Evolutionary conservation across 2,113 vertebrate species (phyloP), one percentile per base, ranked within the genome.

Genomic region (Bubo blakistoni): DNA sequence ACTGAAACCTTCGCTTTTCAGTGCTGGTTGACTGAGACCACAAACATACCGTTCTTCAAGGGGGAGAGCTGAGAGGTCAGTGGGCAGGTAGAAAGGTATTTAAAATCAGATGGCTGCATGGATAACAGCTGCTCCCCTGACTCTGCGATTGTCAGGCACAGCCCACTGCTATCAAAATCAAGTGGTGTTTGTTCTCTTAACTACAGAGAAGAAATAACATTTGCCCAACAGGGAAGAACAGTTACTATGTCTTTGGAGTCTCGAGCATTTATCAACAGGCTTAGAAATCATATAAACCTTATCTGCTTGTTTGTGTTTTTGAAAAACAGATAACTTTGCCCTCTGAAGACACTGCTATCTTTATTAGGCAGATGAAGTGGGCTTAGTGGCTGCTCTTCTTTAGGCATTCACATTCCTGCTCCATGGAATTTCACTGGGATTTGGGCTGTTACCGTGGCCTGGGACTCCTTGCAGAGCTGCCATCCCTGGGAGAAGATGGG

Each of bases 151-250:
- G 70, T 91, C 92, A 96, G 79, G 70, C 78, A 86, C 65, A 62
- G 71, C 49, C 52, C 77, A 93, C 51, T 0, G 4, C 66, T 94
- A 94, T 79, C 76, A 84, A 77, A 96, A 86, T 62, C 65, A 93
- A 96, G 91, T 78, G 62, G 51, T 87, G 82, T 88, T 94, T 94
- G 91, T 66, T 95, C 94, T 94, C 65, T 86, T 93, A 88, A 85
- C 86, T 91, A 65, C 81, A 82, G 83, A 95, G 86, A 85, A 96
- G 81, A 95, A 95, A 93, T 38, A 95, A 92, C 87, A 93, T 97
- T 96, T 96, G 85, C 73, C 77, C 79, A 93, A 55, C 62, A 92
- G 84, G 63, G 86, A 91, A 91, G 57, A 90, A 70, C 29, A 70
- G 83, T 77, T 85, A 40, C 86, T 55, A 24, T 5, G 32, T n/a